Conservation (phyloP, 2,113 vertebrate species). For the Indicator indicator region DNA sequence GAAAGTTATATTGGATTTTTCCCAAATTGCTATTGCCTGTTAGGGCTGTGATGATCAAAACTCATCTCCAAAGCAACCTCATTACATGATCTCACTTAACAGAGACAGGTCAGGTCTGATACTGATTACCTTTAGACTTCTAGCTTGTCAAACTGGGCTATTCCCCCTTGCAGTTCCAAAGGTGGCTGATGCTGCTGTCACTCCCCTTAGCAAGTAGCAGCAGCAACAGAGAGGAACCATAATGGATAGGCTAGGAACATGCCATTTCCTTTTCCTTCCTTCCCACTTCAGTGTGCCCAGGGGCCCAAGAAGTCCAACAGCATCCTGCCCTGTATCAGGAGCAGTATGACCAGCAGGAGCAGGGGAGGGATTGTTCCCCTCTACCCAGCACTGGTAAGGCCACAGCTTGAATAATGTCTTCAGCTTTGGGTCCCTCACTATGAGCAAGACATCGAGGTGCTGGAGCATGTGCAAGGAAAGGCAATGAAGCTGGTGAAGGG, state of each 20-base stretch:
- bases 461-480: too few relatives aligned
- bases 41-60: background rate
- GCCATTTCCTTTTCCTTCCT: too few relatives aligned
- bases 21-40: background rate
- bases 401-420: too few relatives aligned
- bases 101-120: background rate
- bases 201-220: background rate
- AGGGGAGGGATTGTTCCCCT: too few relatives aligned
- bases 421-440: too few relatives aligned
- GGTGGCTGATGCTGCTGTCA: accelerated
- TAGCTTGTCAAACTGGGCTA: background rate
- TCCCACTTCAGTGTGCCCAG: too few relatives aligned
- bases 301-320: too few relatives aligned
- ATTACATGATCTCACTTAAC: background rate
- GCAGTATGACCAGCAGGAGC: too few relatives aligned
- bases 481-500: too few relatives aligned
- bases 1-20: slow-evolving; percentile 1
- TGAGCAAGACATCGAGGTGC: too few relatives aligned
- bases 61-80: background rate
- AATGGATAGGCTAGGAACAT: background rate
- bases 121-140: background rate
- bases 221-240: background rate
- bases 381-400: too few relatives aligned
- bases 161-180: background rate
- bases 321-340: too few relatives aligned